Base-by-base conservation (phyloP, 2,797 vertebrate genomes). In the Bothrops alternatus region DNA sequence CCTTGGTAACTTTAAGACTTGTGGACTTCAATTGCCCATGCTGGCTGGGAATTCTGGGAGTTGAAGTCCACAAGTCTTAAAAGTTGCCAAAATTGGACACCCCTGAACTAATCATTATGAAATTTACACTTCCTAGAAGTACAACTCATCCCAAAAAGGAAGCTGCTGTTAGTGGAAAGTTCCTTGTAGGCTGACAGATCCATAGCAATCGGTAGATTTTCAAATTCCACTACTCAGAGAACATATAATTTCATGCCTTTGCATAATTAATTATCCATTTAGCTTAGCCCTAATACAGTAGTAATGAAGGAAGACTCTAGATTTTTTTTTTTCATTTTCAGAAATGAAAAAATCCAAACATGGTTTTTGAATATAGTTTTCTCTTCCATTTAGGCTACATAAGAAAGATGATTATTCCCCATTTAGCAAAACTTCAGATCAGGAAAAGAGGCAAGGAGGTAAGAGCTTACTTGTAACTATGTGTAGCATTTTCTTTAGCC, bases 381-480 rank as follows among this genome's bases (percentile, higher is more conserved):
- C 88, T 69, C 12, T 47, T 87, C n/a, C 61, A 86, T 14, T 55
- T 63, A 82, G 58, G 56, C 55, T 0, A 1, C 37, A 91, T 4
- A 13, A 89, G 20, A 82, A 47, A 47, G 10, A 25, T 47, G 91
- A 91, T 63, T 90, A 37, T 55, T 47, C 89, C 86, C 86, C 85
- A 63, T 65, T 87, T 23, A 90, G 90, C 93, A 91, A 58, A 42
- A 91, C 61, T 91, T 37, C 56, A 32, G 26, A 37, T 32, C n/a
- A 26, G 23, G 82, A 69, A 23, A 92, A 32, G 60, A 78, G 7
- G 2, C 6, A 8, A 20, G 42, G 65, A 57, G 73, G 26, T 53
- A 93, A 0, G 0, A 87, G 7, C 4, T 7, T 92, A 23, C 37
- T 90, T 65, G 63, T 23, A 61, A 61, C 86, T 85, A 3, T 16